Conservation (phyloP, 1,140 invertebrate genomes). For the Reticulitermes speratus region DNA sequence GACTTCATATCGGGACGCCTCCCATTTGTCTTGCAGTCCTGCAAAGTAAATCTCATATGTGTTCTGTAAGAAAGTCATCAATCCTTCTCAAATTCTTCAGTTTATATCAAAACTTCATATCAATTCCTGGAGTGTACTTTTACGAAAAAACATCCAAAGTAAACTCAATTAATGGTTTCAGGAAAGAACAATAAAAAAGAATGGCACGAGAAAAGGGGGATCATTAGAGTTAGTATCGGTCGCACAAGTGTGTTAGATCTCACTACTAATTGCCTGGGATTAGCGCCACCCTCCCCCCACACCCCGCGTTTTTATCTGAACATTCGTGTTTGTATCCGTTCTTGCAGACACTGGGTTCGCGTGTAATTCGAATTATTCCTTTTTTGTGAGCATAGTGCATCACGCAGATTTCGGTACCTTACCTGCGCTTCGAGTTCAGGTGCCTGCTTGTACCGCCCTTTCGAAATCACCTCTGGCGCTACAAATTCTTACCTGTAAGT, state of each 20-base stretch:
- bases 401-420: background rate
- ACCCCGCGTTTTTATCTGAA: background rate
- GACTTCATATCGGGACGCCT: too few species aligned
- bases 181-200: background rate
- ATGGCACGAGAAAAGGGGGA: background rate
- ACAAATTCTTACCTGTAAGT: background rate
- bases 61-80: too few species aligned
- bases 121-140: background rate
- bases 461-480: background rate
- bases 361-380: background rate
- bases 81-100: too few species aligned
- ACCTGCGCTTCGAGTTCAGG: background rate
- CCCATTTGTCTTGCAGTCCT: too few species aligned
- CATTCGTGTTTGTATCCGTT: constrained; percentile 2
- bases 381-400: background rate
- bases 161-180: background rate
- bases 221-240: background rate
- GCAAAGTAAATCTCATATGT: too few species aligned
- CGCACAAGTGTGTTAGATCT: background rate
- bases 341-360: background rate
- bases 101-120: too few species aligned
- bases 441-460: background rate
- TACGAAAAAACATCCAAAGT: background rate
- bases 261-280: background rate
- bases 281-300: background rate